Percentiles rank a stretch among this genome's conserved stretches.
Conservation (phyloP, 2,113 vertebrate genomes). For the Nymphicus hollandicus region DNA sequence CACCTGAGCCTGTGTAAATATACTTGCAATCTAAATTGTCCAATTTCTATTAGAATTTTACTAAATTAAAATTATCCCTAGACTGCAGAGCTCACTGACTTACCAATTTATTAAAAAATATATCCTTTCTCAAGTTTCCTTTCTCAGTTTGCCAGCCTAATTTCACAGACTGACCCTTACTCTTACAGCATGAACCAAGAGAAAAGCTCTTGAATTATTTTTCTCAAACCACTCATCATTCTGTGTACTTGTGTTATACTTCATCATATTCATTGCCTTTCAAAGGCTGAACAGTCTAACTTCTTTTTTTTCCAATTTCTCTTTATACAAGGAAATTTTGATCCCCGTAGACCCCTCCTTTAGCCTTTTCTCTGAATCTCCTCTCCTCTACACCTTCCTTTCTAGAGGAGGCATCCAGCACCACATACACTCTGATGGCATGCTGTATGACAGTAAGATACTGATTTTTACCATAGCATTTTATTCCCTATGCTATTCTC, state of each 20-base stretch:
- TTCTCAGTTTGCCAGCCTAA: background rate
- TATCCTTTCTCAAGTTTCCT: background rate
- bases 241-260: background rate
- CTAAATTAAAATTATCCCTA: background rate
- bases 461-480: background rate
- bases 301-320: background rate
- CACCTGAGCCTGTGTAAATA: background rate
- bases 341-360: background rate
- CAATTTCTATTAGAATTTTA: background rate
- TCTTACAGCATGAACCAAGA: background rate
- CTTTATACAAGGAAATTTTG: background rate
- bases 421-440: background rate
- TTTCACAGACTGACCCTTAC: background rate
- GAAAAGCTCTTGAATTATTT: background rate
- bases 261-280: background rate
- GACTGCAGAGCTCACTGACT: background rate
- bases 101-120: background rate
- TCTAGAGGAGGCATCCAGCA: background rate
- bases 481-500: background rate
- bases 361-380: background rate
- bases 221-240: background rate
- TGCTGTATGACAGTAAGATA: background rate
- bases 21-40: background rate
- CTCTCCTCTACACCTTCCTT: background rate
- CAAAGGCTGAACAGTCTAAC: background rate